Evolutionary conservation across 1,140 invertebrate species (phyloP).

Genomic region (Achatina immaculata): DNA sequence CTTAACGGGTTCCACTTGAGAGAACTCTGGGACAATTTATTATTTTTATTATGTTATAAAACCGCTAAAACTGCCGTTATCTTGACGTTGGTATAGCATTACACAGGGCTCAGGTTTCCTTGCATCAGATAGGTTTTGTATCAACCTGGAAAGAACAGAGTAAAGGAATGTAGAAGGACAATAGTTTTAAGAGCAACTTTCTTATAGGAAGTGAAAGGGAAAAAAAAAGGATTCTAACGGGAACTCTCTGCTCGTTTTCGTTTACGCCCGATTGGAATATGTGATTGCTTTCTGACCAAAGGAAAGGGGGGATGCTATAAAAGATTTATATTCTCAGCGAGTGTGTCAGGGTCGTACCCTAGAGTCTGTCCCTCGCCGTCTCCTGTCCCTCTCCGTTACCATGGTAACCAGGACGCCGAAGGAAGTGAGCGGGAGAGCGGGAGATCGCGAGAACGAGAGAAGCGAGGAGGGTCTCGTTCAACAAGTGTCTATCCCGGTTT

Average conservation of each 20-base stretch:
- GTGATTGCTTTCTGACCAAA: not conserved
- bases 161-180: too few relatives aligned
- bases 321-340: not conserved
- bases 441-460: not conserved
- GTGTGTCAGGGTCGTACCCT: not conserved
- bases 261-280: not conserved
- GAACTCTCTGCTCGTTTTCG: not conserved
- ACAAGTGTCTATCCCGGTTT: not conserved
- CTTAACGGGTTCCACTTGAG: too few relatives aligned
- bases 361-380: not conserved
- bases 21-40: too few relatives aligned
- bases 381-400: not conserved
- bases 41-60: too few relatives aligned
- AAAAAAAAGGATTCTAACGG: not conserved
- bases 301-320: not conserved
- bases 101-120: too few relatives aligned
- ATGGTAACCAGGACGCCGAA: conserved; percentile 13
- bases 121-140: too few relatives aligned
- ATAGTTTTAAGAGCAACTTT: too few relatives aligned
- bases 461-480: not conserved
- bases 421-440: conserved; percentile 2
- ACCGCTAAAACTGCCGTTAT: too few relatives aligned
- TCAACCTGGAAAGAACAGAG: too few relatives aligned
- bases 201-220: too few relatives aligned
- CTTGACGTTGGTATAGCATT: too few relatives aligned